Percentiles rank a stretch among this genome's conserved stretches.
Conservation (phyloP, 2,888 invertebrate species). For the Phorcus lineatus region DNA sequence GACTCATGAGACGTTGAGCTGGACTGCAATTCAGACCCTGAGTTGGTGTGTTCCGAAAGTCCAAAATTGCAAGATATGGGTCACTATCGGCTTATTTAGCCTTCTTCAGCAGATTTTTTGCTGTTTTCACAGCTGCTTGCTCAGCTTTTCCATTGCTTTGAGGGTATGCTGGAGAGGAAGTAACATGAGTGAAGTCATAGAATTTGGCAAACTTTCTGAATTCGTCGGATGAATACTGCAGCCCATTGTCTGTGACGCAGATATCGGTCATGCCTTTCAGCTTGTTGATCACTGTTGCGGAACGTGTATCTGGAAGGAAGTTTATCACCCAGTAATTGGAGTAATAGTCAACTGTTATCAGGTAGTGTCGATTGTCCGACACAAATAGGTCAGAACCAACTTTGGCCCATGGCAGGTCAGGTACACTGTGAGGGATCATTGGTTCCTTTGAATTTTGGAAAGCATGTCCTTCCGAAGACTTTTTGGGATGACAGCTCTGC, state of each 20-base stretch:
- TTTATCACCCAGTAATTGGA: conserved; percentile 45
- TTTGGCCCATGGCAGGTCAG: conserved; percentile 40
- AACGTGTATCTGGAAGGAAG: conserved; percentile 31
- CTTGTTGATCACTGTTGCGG: conserved; percentile 40
- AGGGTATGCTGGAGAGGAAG: too few species aligned
- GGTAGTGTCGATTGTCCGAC: too few species aligned
- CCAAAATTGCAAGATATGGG: conserved; percentile 30
- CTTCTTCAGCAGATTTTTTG: conserved; percentile 27
- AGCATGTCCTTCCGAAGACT: too few species aligned
- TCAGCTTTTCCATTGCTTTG: too few species aligned
- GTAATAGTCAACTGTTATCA: conserved; percentile 45
- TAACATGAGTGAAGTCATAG: too few species aligned
- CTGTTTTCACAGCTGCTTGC: conserved; percentile 26
- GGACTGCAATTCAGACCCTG: too few species aligned
- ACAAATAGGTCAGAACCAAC: too few species aligned
- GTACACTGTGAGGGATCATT: conserved; percentile 38
- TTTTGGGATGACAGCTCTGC: too few species aligned
- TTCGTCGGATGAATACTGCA: too few species aligned
- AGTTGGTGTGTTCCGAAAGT: conserved; percentile 25
- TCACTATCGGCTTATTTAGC: too few species aligned
- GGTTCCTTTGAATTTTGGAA: conserved; percentile 25
- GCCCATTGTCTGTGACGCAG: conserved; percentile 38
- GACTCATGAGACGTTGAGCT: too few species aligned
- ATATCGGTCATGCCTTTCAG: conserved; percentile 38
- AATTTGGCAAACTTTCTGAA: too few species aligned